phyloP scores from a whole-genome alignment of 2,113 vertebrate genomes.

The Ceyx melanurus region DNA sequence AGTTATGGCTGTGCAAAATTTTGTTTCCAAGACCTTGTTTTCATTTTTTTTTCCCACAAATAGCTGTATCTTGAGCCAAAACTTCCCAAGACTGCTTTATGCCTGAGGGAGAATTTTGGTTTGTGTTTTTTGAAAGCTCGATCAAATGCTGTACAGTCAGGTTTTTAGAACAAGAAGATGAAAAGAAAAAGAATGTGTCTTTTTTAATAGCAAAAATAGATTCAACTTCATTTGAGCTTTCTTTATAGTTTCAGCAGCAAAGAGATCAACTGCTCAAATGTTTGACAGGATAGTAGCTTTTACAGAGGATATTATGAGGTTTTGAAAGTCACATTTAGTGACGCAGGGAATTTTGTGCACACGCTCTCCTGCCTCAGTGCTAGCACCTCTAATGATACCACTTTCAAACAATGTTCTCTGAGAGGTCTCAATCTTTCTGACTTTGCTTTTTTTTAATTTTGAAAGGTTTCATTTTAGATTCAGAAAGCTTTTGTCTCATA shows the following conservation, averaged over 20 bases:
- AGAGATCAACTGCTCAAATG: slow-evolving; percentile 2
- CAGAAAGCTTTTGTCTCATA: neutral
- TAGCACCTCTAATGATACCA: neutral
- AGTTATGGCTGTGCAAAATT: neutral
- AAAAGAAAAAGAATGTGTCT: slow-evolving; percentile 1
- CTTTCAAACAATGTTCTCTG: neutral
- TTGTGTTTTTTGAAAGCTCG: slow-evolving; percentile 21
- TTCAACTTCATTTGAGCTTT: neutral
- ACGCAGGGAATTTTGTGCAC: neutral
- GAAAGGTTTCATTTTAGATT: neutral
- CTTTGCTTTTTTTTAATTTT: slow-evolving; percentile 2
- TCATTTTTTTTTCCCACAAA: neutral
- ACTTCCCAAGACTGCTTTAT: neutral
- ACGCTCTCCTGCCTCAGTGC: neutral
- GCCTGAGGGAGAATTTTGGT: slow-evolving; percentile 34
- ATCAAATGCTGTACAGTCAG: slow-evolving; percentile 36
- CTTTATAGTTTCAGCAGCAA: slow-evolving; percentile 14
- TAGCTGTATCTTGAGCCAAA: neutral
- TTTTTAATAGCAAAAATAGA: slow-evolving; percentile 8
- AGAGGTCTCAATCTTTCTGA: neutral
- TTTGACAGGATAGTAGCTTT: slow-evolving; percentile 6
- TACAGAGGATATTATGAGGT: neutral
- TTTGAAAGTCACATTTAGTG: slow-evolving; percentile 29
- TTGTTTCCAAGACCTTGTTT: neutral
- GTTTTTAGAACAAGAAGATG: slow-evolving; percentile 2